Conservation (phyloP, 2,113 vertebrate species). For the Mormyrus lacerda region DNA sequence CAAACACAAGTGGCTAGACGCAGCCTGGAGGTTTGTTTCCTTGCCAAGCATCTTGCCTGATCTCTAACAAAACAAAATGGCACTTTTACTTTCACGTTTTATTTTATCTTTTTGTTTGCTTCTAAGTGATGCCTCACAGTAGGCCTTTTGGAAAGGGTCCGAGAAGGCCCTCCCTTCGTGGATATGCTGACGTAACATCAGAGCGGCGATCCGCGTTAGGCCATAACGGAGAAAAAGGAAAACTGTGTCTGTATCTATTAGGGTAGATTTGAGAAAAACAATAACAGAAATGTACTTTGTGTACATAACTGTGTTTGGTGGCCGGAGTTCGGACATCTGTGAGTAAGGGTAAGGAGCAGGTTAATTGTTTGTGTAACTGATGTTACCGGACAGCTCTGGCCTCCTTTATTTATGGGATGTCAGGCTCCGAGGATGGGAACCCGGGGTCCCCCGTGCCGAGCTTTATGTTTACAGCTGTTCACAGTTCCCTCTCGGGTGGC, state of each 20-base stretch:
- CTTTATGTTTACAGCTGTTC: neutral
- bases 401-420: constrained; percentile 1
- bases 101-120: neutral
- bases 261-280: neutral
- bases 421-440: neutral
- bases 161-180: neutral
- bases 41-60: neutral
- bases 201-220: neutral
- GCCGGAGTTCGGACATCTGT: neutral
- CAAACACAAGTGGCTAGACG: constrained; percentile 6
- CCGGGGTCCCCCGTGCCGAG: neutral
- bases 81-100: neutral
- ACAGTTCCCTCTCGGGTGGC: neutral
- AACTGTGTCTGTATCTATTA: neutral
- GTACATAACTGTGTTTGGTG: neutral
- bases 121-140: neutral
- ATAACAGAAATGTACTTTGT: constrained; percentile 1
- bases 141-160: neutral
- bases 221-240: neutral
- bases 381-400: neutral
- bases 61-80: neutral
- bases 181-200: neutral
- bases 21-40: constrained; percentile 3
- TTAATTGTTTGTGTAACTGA: neutral
- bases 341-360: neutral